Evolutionary conservation across 2,888 invertebrate species (phyloP).

Genomic region (Tetheella fluctuosa): DNA sequence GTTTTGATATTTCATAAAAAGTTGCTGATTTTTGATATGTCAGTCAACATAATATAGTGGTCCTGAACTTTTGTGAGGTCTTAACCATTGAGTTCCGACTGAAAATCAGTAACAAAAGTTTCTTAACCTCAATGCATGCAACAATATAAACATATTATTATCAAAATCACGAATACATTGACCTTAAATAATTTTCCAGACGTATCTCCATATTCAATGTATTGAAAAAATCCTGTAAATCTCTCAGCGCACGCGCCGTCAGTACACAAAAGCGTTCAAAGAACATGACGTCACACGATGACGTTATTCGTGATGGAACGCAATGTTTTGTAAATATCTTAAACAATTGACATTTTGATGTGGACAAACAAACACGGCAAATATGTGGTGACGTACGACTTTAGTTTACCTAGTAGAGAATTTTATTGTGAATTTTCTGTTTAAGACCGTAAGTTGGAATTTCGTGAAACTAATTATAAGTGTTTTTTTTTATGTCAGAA

Average conservation of each 20-base stretch:
- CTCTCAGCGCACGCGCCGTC: constrained; percentile 57
- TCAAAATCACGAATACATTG: background rate
- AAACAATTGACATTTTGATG: constrained; percentile 65
- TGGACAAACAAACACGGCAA: constrained; percentile 58
- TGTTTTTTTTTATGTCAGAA: no score
- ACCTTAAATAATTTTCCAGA: background rate
- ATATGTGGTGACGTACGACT: constrained; percentile 43
- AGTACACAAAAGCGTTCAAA: constrained; percentile 45
- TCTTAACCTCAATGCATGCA: no score
- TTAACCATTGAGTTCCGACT: no score
- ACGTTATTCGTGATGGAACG: constrained; percentile 61
- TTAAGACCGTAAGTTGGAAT: no score
- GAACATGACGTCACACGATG: constrained; percentile 58
- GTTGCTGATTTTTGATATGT: no score
- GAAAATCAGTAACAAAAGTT: no score
- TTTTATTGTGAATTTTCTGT: no score
- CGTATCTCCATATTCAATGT: constrained; percentile 3
- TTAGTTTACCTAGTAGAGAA: background rate
- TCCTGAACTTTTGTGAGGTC: no score
- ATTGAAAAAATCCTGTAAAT: constrained; percentile 42
- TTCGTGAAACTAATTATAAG: no score
- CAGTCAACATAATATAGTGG: no score
- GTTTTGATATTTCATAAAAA: no score
- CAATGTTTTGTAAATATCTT: constrained; percentile 63
- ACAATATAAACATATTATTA: no score